phyloP scores from a whole-genome alignment of 2,797 vertebrate species.

The Falco biarmicus region DNA sequence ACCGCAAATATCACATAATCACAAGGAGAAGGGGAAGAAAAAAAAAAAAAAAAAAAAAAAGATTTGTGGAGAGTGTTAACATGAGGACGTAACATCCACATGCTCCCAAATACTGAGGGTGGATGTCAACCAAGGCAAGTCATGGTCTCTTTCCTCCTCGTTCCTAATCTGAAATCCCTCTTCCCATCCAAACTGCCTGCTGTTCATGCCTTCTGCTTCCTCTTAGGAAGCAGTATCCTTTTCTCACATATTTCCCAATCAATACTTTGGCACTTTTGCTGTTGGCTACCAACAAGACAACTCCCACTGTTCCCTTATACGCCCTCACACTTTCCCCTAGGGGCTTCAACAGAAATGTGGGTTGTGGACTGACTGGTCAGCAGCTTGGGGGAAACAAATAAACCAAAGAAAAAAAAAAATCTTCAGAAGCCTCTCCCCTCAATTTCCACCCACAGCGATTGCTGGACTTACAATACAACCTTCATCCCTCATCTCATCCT shows the following conservation, averaged over 20 bases:
- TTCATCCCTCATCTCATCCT: background rate
- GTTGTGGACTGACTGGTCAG: background rate
- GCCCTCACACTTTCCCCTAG: background rate
- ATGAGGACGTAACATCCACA: background rate
- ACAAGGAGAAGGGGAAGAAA: background rate
- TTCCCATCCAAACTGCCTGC: background rate
- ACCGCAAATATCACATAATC: background rate
- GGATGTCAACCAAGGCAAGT: background rate
- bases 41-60: background rate
- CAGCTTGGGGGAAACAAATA: background rate
- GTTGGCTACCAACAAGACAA: slow-evolving; percentile 18
- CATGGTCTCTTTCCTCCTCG: background rate
- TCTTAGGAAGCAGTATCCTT: background rate
- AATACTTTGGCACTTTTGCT: slow-evolving; percentile 14
- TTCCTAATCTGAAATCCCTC: background rate
- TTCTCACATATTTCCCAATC: background rate
- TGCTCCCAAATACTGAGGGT: background rate
- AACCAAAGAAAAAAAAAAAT: background rate
- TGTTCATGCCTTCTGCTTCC: slow-evolving; percentile 28
- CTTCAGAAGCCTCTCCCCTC: background rate
- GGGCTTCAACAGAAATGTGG: background rate
- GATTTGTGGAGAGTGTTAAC: background rate
- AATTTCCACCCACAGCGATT: background rate
- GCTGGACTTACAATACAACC: background rate
- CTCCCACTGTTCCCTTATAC: background rate